Conservation (phyloP, 2,797 vertebrate genomes). For the Macrochelys suwanniensis region DNA sequence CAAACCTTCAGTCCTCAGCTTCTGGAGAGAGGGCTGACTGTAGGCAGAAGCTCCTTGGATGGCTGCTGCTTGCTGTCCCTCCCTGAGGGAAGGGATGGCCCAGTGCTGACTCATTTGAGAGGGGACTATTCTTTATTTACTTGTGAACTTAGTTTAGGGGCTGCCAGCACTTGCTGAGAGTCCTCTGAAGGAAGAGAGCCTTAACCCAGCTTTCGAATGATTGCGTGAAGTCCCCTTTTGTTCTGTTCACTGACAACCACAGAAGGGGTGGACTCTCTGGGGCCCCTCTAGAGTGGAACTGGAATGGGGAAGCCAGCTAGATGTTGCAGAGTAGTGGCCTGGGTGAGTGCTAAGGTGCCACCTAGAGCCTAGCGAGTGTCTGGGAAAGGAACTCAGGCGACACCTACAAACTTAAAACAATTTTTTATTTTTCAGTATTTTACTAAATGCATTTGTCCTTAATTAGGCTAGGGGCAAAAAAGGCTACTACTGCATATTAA, state of each 20-base stretch:
- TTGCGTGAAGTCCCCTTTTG: not conserved
- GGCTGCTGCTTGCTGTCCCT: not conserved
- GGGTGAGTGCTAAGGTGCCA: not conserved
- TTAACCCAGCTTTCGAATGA: not conserved
- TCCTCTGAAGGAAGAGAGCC: not conserved
- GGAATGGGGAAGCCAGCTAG: not conserved
- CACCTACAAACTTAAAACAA: not conserved
- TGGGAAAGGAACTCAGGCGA: not conserved
- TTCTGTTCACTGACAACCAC: not conserved
- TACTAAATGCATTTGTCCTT: conserved; percentile 44
- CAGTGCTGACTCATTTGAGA: not conserved
- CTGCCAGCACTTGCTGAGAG: not conserved
- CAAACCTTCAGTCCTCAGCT: not conserved
- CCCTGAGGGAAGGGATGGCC: no score
- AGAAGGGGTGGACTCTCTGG: not conserved
- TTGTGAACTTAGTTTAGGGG: not conserved
- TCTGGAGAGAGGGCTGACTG: not conserved
- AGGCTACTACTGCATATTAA: not conserved
- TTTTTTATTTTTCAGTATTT: not conserved
- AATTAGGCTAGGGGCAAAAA: conserved; percentile 23
- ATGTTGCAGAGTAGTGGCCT: not conserved
- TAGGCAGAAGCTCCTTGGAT: no score
- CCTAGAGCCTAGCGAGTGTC: not conserved
- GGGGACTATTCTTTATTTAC: not conserved
- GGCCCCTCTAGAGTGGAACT: not conserved